Base-by-base conservation (phyloP, 92 coral and sea anemone species). In the Actinernus sp. region DNA sequence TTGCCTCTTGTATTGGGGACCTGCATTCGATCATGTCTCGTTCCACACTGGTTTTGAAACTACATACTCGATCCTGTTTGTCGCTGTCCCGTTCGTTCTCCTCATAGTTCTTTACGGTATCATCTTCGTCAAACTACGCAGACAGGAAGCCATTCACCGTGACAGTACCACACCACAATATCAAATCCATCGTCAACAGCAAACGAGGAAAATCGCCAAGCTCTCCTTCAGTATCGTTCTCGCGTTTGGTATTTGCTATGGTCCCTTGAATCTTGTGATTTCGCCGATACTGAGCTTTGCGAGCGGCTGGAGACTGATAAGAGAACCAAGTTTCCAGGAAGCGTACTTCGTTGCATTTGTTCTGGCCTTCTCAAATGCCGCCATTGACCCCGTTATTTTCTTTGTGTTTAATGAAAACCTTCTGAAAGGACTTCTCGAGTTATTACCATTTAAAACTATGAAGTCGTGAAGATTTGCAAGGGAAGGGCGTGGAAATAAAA, bases 301-400 rank as follows among this genome's bases (percentile, higher is more conserved):
- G 9, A 3, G 25, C 17, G 18, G 32, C 7, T 68, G 76, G 76
- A 17, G 0, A 17, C 13, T 11, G 13, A 36, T 24, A n/a, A 1
- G 4, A 2, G 31, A 40, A 2, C 25, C 6, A 5, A 11, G 11
- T 12, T 55, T 27, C 9, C 52, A 36, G 5, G 31, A 53, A 12
- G n/a, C 14, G 65, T 18, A 16, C 3, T 21, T 25, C 18, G 20
- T 68, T 9, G 26, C 55, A 17, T 20, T 34, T 3, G 40, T 25
- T 0, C 25, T 54, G n/a, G 26, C 65, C 2, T 55, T 11, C 48
- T 54, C 65, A n/a, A 68, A 43, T 40, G 65, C 76, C 28, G 57
- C 76, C 1, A 38, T 55, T 37, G 55, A 68, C 31, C 76, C 76
- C 8, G 3, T 68, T 4, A 55, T 68, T 18, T 68, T 64, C 33